Conservation (phyloP, 64 coral and sea anemone species). For the Pocillopora damicornis region DNA sequence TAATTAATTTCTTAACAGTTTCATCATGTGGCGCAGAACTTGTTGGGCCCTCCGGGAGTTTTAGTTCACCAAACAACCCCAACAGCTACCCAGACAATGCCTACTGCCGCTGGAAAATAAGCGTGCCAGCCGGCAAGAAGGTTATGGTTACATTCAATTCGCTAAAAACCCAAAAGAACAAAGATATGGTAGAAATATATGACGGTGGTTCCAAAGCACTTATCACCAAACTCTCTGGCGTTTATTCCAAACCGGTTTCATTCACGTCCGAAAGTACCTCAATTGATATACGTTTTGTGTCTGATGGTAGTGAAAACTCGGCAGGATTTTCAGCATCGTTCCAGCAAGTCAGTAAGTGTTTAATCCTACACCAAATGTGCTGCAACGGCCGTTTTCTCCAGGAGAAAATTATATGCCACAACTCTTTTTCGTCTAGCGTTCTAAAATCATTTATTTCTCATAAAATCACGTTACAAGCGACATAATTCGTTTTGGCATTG, state of each 20-base stretch:
- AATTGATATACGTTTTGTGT: conserved; percentile 83
- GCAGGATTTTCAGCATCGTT: conserved; percentile 81
- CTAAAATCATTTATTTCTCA: no score
- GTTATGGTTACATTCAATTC: conserved; percentile 83
- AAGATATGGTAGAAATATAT: conserved; percentile 66
- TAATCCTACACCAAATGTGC: no score
- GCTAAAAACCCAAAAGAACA: conserved; percentile 50
- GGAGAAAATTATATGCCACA: no score
- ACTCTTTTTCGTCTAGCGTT: no score
- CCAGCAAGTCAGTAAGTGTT: conserved; percentile 83
- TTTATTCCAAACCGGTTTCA: conserved; percentile 57
- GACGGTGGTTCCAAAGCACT: conserved; percentile 50
- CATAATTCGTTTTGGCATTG: no score
- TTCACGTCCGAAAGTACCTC: conserved; percentile 74
- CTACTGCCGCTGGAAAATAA: conserved; percentile 98
- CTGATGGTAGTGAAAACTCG: conserved; percentile 50
- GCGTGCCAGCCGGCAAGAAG: conserved; percentile 72
- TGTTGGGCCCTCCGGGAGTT: conserved; percentile 58
- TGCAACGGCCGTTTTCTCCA: no score
- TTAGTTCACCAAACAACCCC: conserved; percentile 72
- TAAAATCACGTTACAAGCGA: no score
- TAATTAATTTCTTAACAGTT: conserved; percentile 12
- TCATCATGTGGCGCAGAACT: conserved; percentile 58
- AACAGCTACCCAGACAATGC: conserved; percentile 80
- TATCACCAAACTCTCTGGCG: conserved; percentile 76